phyloP scores from a whole-genome alignment of 2,888 invertebrate species.

The Rhingia rostrata region DNA sequence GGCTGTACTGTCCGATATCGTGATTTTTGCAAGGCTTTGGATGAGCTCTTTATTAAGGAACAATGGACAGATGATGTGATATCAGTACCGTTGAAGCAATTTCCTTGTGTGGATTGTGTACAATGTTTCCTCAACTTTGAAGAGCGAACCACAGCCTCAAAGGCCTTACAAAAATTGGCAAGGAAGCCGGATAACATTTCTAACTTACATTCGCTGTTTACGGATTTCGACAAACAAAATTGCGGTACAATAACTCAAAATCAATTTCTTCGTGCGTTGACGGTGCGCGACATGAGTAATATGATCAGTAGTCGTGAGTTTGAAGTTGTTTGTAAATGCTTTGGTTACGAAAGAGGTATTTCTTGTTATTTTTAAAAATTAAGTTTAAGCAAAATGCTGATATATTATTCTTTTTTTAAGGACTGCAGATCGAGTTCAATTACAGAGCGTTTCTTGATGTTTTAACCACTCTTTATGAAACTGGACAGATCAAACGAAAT shows the following conservation, averaged over 20 bases:
- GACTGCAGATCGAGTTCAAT: slow-evolving; percentile 86
- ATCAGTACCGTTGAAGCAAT: slow-evolving; percentile 87
- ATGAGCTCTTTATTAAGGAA: slow-evolving; percentile 88
- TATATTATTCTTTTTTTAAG: slow-evolving; percentile 49
- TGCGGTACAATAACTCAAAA: slow-evolving; percentile 87
- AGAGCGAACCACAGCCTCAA: slow-evolving; percentile 86
- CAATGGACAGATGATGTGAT: slow-evolving; percentile 88
- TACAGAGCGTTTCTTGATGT: slow-evolving; percentile 88
- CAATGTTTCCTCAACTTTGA: slow-evolving; percentile 88
- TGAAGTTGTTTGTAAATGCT: slow-evolving; percentile 89
- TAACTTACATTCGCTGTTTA: slow-evolving; percentile 88
- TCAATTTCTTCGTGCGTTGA: slow-evolving; percentile 87
- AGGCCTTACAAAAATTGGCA: slow-evolving; percentile 88
- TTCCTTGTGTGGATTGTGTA: slow-evolving; percentile 87
- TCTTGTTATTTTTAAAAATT: not conserved
- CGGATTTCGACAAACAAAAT: slow-evolving; percentile 87
- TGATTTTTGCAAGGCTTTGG: slow-evolving; percentile 87
- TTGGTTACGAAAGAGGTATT: slow-evolving; percentile 86
- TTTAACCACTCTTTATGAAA: slow-evolving; percentile 86
- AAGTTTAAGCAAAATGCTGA: not conserved
- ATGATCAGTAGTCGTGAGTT: slow-evolving; percentile 87
- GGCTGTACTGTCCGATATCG: slow-evolving; percentile 86
- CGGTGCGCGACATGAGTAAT: slow-evolving; percentile 86
- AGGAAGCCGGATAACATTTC: slow-evolving; percentile 87
- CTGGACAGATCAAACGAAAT: slow-evolving; percentile 82